Base-by-base conservation (phyloP, 1,140 invertebrate genomes). In the Galleria mellonella region DNA sequence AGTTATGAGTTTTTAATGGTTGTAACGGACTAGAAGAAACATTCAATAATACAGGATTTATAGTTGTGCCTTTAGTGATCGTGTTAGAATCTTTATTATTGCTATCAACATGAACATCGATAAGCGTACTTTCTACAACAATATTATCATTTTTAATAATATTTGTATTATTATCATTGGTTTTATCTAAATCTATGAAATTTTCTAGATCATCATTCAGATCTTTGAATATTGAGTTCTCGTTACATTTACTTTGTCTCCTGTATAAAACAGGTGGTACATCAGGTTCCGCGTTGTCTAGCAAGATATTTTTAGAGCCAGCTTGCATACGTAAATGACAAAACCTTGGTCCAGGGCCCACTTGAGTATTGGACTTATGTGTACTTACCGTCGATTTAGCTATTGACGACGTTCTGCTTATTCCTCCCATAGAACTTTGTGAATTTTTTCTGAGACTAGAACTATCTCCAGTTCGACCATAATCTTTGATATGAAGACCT, bases 231-330 rank as follows among this genome's bases (percentile, higher is more conserved):
- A 85, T 75, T 9, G 79, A 69, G 43, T 71, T 83, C 55, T 87
- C 81, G 46, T 82, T 77, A 40, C 74, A 83, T 56, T 82, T 87
- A 43, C 81, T 75, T 56, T 87, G 87, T n/a, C 89, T 78, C 36
- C 90, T 91, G 55, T 93, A 93, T 32, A 93, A 82, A 9, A 93
- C 89, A 0, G 91, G 90, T 4, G 89, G 87, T 10, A 90, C 88
- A 58, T 90, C 90, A 27, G 90, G 90, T 41, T 91, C 90, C 11
- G 90, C 90, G 62, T 93, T 94, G 70, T 94, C 93, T 7, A 94
- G 69, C 1, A 94, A 72, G 57, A 94, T 93, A 68, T 94, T 94
- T 62, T 92, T 94, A 4, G 92, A 92, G 0, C 92, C 92, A 1
- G 89, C 89, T 54, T 92, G 92, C 42, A 94, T 87, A 15, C 91